A percentile compares a stretch with the other conserved stretches of the same genome.
Evolutionary conservation across 2,113 vertebrate species (phyloP).

Genomic region (Motacilla alba): DNA sequence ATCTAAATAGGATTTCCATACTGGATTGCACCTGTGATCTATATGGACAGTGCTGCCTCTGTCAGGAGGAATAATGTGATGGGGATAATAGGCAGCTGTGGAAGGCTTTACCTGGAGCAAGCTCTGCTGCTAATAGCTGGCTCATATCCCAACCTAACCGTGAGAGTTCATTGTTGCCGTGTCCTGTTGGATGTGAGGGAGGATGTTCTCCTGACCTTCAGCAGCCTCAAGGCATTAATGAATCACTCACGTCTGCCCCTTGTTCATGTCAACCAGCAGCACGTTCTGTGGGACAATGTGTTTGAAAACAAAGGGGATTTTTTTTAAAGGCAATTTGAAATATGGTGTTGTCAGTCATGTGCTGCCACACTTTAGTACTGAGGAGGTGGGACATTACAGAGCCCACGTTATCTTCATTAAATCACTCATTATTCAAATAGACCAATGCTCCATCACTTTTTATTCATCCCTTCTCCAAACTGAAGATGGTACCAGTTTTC

Average conservation of each 20-base stretch:
- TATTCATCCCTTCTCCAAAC: background rate
- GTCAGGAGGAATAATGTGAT: background rate
- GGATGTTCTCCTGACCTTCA: slow-evolving; percentile 13
- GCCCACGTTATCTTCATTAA: background rate
- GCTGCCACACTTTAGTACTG: background rate
- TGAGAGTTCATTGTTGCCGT: background rate
- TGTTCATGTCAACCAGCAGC: background rate
- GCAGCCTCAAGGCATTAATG: background rate
- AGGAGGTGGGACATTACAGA: background rate
- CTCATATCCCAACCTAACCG: background rate
- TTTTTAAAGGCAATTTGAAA: background rate
- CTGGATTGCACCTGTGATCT: background rate
- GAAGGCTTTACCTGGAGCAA: background rate
- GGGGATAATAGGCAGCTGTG: background rate
- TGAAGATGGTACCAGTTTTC: background rate
- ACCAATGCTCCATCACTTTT: background rate
- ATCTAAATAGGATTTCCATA: background rate
- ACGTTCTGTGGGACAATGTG: rapidly evolving
- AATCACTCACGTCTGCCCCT: background rate
- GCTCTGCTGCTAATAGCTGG: background rate
- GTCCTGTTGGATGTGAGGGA: background rate
- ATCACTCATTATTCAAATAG: background rate
- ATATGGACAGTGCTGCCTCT: background rate
- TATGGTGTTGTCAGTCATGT: background rate
- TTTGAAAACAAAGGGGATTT: background rate